phyloP scores from a whole-genome alignment of 2,113 vertebrate species.

The Ptilorrhoa leucosticta region DNA sequence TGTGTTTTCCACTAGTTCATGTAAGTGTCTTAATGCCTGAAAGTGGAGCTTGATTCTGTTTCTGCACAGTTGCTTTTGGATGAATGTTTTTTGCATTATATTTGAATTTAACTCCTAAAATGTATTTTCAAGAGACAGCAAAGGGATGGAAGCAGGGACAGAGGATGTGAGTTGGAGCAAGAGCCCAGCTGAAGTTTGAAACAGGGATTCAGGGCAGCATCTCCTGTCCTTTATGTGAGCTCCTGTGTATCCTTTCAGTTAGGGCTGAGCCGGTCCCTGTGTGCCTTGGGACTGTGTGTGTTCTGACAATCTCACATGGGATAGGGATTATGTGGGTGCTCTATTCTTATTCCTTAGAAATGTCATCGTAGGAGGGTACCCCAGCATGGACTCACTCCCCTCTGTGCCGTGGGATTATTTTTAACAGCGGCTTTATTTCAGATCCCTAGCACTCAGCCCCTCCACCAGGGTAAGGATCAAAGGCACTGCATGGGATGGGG shows the following conservation, averaged over 20 bases:
- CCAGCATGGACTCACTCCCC: background rate
- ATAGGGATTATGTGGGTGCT: background rate
- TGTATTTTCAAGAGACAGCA: background rate
- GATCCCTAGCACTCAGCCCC: background rate
- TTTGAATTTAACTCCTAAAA: background rate
- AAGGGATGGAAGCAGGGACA: background rate
- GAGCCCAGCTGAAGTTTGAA: background rate
- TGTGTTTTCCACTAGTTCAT: background rate
- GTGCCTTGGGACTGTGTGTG: background rate
- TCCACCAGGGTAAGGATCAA: background rate
- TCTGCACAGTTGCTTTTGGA: background rate
- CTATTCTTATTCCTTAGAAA: background rate
- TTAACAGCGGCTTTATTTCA: background rate
- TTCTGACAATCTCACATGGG: background rate
- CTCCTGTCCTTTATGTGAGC: background rate
- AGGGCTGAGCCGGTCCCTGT: background rate
- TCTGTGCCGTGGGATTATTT: accelerated
- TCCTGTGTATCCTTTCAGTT: background rate
- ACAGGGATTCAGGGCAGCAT: background rate
- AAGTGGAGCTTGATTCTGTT: background rate
- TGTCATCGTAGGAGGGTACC: accelerated
- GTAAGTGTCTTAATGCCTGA: background rate
- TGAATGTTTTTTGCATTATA: background rate
- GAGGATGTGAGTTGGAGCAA: background rate
- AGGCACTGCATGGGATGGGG: background rate